Percentiles rank a stretch among this genome's conserved stretches.
phyloP scores from a whole-genome alignment of 1,140 invertebrate genomes.

The Halyomorpha halys region DNA sequence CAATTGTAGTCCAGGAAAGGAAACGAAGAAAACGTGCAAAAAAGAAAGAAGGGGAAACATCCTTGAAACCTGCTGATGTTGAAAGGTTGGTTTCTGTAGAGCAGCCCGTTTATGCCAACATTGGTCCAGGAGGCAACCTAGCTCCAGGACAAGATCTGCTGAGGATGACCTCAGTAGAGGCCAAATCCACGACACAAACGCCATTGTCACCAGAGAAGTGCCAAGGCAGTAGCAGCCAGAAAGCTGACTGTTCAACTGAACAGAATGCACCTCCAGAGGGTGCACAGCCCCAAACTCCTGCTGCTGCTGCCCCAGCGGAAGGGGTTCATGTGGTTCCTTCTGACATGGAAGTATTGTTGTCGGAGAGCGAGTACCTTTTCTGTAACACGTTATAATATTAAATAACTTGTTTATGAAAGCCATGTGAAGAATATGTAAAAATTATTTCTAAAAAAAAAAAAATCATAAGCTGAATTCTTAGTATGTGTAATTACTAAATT shows the following conservation, averaged over 20 bases:
- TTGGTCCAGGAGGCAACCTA: background rate
- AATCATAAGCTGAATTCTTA: no score
- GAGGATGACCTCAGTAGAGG: conserved; percentile 32
- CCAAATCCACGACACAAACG: conserved; percentile 26
- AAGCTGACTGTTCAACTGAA: background rate
- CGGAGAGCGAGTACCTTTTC: conserved; percentile 49
- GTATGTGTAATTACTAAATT: no score
- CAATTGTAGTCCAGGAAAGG: conserved; percentile 25
- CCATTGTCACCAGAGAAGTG: conserved; percentile 27
- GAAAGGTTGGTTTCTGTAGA: conserved; percentile 19
- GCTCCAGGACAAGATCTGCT: conserved; percentile 26
- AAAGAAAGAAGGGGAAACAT: conserved; percentile 2
- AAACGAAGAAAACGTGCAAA: conserved; percentile 15
- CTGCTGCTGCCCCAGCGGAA: conserved; percentile 26
- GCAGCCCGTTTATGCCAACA: conserved; percentile 26
- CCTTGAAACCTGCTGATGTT: background rate
- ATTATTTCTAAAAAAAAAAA: no score
- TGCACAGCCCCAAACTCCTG: conserved; percentile 19
- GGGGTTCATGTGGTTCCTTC: conserved; percentile 46
- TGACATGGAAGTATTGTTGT: conserved; percentile 49
- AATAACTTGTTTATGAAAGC: no score
- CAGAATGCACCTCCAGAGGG: no score
- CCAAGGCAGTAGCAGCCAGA: background rate
- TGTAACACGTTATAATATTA: conserved; percentile 35
- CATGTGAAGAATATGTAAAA: no score